phyloP scores from a whole-genome alignment of 2,888 invertebrate species.

The Netelia fuscicornis region DNA sequence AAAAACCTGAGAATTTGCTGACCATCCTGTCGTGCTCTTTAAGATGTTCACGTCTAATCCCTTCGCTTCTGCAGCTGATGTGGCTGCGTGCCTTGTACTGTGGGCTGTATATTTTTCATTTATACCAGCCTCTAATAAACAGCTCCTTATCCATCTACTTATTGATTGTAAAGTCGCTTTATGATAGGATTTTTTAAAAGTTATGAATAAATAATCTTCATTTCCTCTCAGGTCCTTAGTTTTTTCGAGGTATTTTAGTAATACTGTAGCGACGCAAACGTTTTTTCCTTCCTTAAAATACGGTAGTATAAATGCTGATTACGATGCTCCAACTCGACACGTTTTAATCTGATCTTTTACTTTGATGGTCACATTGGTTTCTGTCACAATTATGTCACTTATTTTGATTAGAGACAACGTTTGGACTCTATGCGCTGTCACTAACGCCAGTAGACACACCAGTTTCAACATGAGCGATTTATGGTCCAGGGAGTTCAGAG shows the following conservation, averaged over 20 bases:
- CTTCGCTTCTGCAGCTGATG: constrained; percentile 54
- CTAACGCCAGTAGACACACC: constrained; percentile 28
- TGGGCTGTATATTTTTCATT: constrained; percentile 53
- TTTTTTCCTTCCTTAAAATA: constrained; percentile 26
- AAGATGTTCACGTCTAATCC: constrained; percentile 45
- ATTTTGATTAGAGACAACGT: constrained; percentile 34
- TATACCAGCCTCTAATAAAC: constrained; percentile 42
- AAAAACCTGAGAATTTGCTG: constrained; percentile 39
- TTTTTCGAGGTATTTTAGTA: constrained; percentile 14
- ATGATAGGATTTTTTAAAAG: constrained; percentile 52
- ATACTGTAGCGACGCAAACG: constrained; percentile 38
- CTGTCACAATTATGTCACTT: constrained; percentile 16
- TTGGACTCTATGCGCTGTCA: constrained; percentile 40
- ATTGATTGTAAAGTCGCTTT: constrained; percentile 46
- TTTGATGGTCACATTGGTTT: neutral
- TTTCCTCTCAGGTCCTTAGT: constrained; percentile 23
- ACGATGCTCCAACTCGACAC: constrained; percentile 39
- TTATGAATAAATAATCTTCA: constrained; percentile 45
- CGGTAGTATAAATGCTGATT: constrained; percentile 37
- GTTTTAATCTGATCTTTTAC: constrained; percentile 27
- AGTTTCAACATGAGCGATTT: constrained; percentile 10
- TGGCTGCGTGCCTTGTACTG: constrained; percentile 60
- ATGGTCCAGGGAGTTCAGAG: neutral
- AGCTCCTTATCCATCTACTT: constrained; percentile 56
- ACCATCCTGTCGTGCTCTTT: constrained; percentile 56